These are phyloP conservation scores for Oostethus manadensis DNA, from an alignment of 2,113 vertebrate genomes.

Conservation along the genomic window DNA sequence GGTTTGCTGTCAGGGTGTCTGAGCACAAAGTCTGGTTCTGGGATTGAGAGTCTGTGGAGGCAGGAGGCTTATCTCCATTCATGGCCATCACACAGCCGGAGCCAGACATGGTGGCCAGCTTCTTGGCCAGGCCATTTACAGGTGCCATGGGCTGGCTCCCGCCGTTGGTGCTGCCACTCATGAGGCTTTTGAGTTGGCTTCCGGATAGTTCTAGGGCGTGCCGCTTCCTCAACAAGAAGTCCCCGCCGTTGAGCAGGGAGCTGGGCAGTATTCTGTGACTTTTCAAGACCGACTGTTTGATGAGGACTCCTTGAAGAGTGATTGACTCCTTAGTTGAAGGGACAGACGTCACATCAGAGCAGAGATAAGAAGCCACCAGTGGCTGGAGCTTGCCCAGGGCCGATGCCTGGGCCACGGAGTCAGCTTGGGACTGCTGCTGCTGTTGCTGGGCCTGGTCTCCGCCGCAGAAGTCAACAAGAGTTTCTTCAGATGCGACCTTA, in stretches of 20 bases:
- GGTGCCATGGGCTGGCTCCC: slow-evolving; percentile 71
- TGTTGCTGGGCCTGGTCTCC: slow-evolving; percentile 73
- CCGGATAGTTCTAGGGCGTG: slow-evolving; percentile 87
- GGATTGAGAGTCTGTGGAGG: slow-evolving; percentile 50
- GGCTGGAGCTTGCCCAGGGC: slow-evolving; percentile 87
- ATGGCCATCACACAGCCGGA: slow-evolving; percentile 78
- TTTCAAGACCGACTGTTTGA: slow-evolving; percentile 92
- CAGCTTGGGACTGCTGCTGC: slow-evolving; percentile 56
- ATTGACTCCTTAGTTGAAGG: slow-evolving; percentile 86
- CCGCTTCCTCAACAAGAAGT: slow-evolving; percentile 82
- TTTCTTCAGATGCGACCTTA: slow-evolving; percentile 80
- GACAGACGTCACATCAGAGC: slow-evolving; percentile 92
- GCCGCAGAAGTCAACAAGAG: slow-evolving; percentile 80
- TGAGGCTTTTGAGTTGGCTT: slow-evolving; percentile 86
- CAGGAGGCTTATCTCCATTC: slow-evolving; percentile 77
- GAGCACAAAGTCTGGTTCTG: slow-evolving; percentile 64
- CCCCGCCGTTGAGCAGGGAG: slow-evolving; percentile 81
- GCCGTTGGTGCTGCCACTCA: slow-evolving; percentile 80
- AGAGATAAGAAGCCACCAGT: slow-evolving; percentile 89
- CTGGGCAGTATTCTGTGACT: slow-evolving; percentile 84
- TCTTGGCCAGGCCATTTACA: slow-evolving; percentile 93
- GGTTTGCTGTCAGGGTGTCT: slow-evolving; percentile 64
- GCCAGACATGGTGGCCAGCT: slow-evolving; percentile 78
- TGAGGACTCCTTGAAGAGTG: slow-evolving; percentile 92
- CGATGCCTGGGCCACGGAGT: slow-evolving; percentile 51